Evolutionary conservation across 2,113 vertebrate genomes (phyloP), one percentile per base, ranked within the genome.

Genomic region (Aspidoscelis tigris): DNA sequence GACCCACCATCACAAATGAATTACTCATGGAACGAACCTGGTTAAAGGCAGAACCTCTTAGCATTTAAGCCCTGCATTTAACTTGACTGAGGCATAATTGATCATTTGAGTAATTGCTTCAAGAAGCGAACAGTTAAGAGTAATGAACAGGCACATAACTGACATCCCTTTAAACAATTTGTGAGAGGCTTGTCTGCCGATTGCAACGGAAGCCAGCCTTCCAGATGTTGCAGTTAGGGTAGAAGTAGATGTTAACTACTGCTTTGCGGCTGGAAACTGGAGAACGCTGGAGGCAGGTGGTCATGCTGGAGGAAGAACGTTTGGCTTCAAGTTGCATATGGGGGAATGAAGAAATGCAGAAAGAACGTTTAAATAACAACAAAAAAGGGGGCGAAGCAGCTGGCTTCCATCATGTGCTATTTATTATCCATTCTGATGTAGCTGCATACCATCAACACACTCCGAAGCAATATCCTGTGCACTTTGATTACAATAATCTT

Each of bases 51-150:
- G 76, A 81, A 66, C 77, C 78, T 82, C 44, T 87, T 83, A 84
- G 5, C 41, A 83, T 86, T 90, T 91, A 88, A 90, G 78, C 50
- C 61, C 3, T 44, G 26, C 11, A 43, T 88, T 88, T 84, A 53
- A 61, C 74, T 50, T 84, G 58, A 73, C 50, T 58, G 64, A 91
- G 43, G 43, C 22, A 87, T 80, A 93, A 93, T 83, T 89, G 84
- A 92, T 91, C 87, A 85, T 85, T 82, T 89, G 76, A 92, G 77
- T 88, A 91, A 90, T 85, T 90, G 65, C 50, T 88, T 89, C 78
- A 87, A 91, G 87, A 89, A 90, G 73, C 33, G 89, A 90, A 92
- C 91, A 76, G 2, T 69, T 85, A 66, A 83, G 84, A 89, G 39
- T 84, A 90, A 91, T 80, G 73, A 80, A 86, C 80, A 84, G 76